Evolutionary conservation across 2,113 vertebrate species (phyloP), one percentile per base, ranked within the genome.

Genomic region (Mesitornis unicolor): DNA sequence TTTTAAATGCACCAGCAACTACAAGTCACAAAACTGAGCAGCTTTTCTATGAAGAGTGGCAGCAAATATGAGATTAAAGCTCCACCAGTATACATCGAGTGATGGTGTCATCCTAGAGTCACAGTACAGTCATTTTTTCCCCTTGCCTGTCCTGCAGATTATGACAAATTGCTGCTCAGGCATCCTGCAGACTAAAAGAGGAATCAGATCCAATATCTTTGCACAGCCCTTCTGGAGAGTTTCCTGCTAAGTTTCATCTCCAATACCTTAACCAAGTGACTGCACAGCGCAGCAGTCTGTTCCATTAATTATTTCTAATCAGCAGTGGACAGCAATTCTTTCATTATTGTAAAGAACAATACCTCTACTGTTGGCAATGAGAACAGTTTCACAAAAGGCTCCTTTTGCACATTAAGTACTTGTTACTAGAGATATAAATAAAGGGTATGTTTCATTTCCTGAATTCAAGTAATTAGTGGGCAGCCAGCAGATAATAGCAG

Each of bases 221-320:
- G n/a, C 19, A n/a, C 5, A 1, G n/a, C 42, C 25, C 16, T 83
- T 73, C 74, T 79, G 26, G 5, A 82, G 57, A 56, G 36, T 45
- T 73, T 79, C 36, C 61, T 93, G 61, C 24, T 48, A 83, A 50
- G 25, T 69, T 84, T 69, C 61, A 79, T 71, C 73, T 71, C 29
- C 42, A 70, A 65, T 19, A 76, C 45, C 59, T 92, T 71, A 65
- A 54, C 57, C 69, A 60, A 87, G 67, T 16, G 64, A 89, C 81
- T 29, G n/a, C n/a, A 56, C 16, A 90, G 60, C 42, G 75, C 35
- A 93, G 50, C 29, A 75, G 29, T 14, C 33, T 93, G 67, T 43
- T 67, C 65, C 63, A 50, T 88, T 83, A 93, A 85, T 94, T 84
- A 79, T 51, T 68, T 83, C 87, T 90, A 79, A 73, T 65, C 82